These are phyloP conservation scores for Sterna hirundo DNA, from an alignment of 2,113 vertebrate species.

Conservation along the genomic window DNA sequence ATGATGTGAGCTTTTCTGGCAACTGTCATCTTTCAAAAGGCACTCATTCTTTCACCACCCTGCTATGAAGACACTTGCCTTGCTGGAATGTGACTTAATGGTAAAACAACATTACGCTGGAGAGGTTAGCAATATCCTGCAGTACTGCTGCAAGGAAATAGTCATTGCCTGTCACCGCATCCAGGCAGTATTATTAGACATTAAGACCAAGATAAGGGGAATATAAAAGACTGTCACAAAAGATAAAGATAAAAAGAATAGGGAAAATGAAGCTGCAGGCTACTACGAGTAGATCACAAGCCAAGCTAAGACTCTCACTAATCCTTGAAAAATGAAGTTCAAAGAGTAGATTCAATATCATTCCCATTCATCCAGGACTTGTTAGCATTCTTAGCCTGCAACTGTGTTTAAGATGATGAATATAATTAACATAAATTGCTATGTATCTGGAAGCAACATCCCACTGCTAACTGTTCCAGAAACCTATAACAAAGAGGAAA, in stretches of 20 bases:
- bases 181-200: background rate
- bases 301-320: slow-evolving; percentile 16
- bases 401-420: slow-evolving; percentile 28
- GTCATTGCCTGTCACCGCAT: background rate
- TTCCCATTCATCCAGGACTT: slow-evolving; percentile 11
- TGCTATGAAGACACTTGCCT: background rate
- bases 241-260: slow-evolving; percentile 15
- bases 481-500: background rate
- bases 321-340: slow-evolving; percentile 25
- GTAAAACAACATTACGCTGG: background rate
- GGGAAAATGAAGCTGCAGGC: slow-evolving; percentile 21
- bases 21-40: background rate
- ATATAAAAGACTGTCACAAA: slow-evolving; percentile 28
- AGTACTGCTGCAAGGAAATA: background rate
- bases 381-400: background rate
- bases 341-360: slow-evolving; percentile 19
- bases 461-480: background rate
- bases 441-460: background rate
- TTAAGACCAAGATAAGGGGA: background rate
- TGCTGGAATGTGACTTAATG: background rate
- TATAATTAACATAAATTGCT: slow-evolving; percentile 11
- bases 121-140: slow-evolving; percentile 17
- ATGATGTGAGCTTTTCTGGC: background rate
- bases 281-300: slow-evolving; percentile 20
- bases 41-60: background rate